These are phyloP conservation scores for Hermaeophaga mercurialis DNA, from an alignment of 2,888 invertebrate species.

Conservation along the genomic window DNA sequence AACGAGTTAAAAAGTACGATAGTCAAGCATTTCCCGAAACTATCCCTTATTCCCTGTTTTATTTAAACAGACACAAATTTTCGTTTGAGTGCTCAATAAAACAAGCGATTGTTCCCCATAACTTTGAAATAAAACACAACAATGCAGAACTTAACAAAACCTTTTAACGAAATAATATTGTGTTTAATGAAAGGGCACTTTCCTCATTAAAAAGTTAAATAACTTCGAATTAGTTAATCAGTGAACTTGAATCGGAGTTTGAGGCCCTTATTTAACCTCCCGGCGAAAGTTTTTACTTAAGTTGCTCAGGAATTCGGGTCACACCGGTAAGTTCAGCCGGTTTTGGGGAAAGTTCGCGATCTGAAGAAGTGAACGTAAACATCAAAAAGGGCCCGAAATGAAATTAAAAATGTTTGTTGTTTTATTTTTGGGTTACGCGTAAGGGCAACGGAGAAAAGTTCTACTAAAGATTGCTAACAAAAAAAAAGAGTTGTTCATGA, in stretches of 20 bases:
- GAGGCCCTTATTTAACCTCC: constrained; percentile 11
- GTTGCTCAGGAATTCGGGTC: constrained; percentile 5
- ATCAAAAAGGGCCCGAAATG: constrained; percentile 13
- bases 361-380: constrained; percentile 7
- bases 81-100: too few relatives aligned
- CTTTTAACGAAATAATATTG: constrained; percentile 7
- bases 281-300: constrained; percentile 6
- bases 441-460: too few relatives aligned
- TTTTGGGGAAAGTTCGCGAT: constrained; percentile 1
- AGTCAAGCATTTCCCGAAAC: too few relatives aligned
- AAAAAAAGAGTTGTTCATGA: too few relatives aligned
- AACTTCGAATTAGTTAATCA: constrained; percentile 24
- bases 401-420: constrained; percentile 16
- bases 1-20: neutral
- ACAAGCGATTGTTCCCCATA: too few relatives aligned
- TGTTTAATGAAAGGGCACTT: constrained; percentile 14
- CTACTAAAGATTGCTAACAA: too few relatives aligned
- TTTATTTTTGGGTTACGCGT: neutral
- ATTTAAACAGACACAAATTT: too few relatives aligned
- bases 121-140: too few relatives aligned
- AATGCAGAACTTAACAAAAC: constrained; percentile 11
- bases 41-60: too few relatives aligned
- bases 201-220: constrained; percentile 25
- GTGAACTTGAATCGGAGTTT: constrained; percentile 18
- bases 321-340: constrained; percentile 1